Conservation (phyloP, 2,888 invertebrate species). For the Ashinkailepas kermadecensis region DNA sequence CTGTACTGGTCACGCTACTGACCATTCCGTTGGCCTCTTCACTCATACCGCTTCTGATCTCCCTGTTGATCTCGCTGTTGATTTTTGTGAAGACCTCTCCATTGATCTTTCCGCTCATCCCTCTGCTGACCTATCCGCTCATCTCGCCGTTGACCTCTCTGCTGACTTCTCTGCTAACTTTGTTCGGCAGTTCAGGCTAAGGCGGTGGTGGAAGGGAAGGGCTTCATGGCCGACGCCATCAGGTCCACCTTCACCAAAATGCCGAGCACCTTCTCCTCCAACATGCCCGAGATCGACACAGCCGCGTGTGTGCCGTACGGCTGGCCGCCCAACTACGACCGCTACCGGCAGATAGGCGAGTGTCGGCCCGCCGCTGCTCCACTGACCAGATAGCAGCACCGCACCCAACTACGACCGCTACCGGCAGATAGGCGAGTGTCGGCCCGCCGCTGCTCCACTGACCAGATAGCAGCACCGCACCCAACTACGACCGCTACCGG, state of each 20-base stretch:
- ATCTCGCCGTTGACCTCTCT: too few species aligned
- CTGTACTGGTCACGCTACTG: too few species aligned
- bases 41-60: too few species aligned
- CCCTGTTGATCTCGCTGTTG: too few species aligned
- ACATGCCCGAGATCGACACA: constrained; percentile 50
- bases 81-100: too few species aligned
- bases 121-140: too few species aligned
- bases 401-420: constrained; percentile 40
- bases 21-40: too few species aligned
- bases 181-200: constrained; percentile 46
- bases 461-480: constrained; percentile 28
- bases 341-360: constrained; percentile 40
- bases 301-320: constrained; percentile 68
- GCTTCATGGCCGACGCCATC: constrained; percentile 58
- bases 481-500: constrained; percentile 39
- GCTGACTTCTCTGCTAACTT: too few species aligned
- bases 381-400: background rate
- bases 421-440: constrained; percentile 38
- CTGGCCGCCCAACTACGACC: constrained; percentile 43
- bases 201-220: constrained; percentile 56
- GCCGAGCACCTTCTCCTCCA: constrained; percentile 27
- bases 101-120: too few species aligned
- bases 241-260: constrained; percentile 49
- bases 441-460: too few species aligned
- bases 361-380: background rate